Conservation (phyloP, 2,888 invertebrate genomes). For the Pardosa pseudoannulata region DNA sequence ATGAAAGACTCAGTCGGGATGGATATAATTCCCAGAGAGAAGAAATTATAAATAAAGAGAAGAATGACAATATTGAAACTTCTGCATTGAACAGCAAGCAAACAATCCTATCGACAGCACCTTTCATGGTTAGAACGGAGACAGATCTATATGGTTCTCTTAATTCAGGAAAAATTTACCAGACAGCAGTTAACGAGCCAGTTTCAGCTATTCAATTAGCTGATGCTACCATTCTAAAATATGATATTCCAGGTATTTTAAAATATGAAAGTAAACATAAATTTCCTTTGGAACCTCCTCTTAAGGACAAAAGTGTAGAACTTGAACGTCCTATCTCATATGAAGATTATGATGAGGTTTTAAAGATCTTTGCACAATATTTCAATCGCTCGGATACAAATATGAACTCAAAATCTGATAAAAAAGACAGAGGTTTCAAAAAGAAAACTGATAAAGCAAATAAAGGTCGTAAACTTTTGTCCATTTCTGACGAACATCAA, state of each 20-base stretch:
- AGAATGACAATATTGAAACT: not conserved
- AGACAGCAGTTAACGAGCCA: constrained; percentile 71
- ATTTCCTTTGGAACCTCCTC: no score
- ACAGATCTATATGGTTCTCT: constrained; percentile 69
- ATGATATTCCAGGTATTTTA: no score
- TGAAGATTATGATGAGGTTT: constrained; percentile 36
- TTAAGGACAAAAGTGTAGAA: constrained; percentile 17
- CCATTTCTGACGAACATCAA: not conserved
- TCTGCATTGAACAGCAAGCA: not conserved
- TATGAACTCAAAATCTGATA: no score
- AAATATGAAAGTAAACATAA: no score
- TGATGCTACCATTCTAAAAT: constrained; percentile 42
- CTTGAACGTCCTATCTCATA: no score
- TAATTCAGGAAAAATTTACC: constrained; percentile 73
- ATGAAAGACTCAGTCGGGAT: constrained; percentile 36
- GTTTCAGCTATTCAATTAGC: constrained; percentile 42
- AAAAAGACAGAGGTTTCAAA: not conserved
- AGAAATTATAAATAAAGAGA: not conserved
- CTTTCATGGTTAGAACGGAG: constrained; percentile 38
- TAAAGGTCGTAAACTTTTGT: constrained; percentile 38
- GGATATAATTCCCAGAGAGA: not conserved
- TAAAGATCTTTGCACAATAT: constrained; percentile 43
- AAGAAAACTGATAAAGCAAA: not conserved
- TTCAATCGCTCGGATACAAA: constrained; percentile 29
- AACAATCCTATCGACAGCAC: not conserved